Evolutionary conservation across 2,888 invertebrate genomes (phyloP), one percentile per base, ranked within the genome.

Genomic region (Coenonympha glycerion): DNA sequence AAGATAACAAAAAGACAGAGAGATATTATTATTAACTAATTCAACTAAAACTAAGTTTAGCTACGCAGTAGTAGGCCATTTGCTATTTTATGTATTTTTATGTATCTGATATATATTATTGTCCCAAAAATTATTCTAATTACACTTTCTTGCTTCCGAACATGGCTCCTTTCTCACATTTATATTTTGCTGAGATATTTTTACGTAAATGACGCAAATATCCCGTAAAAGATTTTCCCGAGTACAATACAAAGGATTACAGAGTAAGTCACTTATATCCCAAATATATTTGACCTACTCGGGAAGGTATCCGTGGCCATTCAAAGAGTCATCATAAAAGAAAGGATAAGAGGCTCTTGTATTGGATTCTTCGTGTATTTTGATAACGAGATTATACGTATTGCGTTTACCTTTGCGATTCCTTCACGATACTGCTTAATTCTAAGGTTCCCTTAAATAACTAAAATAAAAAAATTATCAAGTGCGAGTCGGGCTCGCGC

Each of bases 281-380:
- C 33, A 16, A 31, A 30, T 31, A 48, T 44, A 49, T 50, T 49
- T 49, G 49, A 50, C 50, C 53, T 37, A 40, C 26, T 19, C 31
- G 36, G 40, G 34, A 49, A 21, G 37, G 37, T 53, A 53, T 44
- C 46, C 53, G 41, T 33, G 44, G 42, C 42, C 42, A 42, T 39
- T 37, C 48, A 33, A 47, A 44, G 36, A 42, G 42, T 53, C 49
- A 40, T 53, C 53, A 42, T 47, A 59, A 66, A 65, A 64, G 66
- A 59, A 66, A 65, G 65, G 66, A 62, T 68, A 68, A 66, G 66
- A 64, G 61, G 60, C 59, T 57, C 60, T 61, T 61, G 63, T 67
- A 67, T 68, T 62, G 69, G 61, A 61, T 58, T 61, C 62, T 64
- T 65, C 61, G 66, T 61, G 63, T 59, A 65, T 65, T 65, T 64